These are phyloP conservation scores for Ophthalmolycus amberensis DNA, from an alignment of 2,113 vertebrate species.

Conservation along the genomic window DNA sequence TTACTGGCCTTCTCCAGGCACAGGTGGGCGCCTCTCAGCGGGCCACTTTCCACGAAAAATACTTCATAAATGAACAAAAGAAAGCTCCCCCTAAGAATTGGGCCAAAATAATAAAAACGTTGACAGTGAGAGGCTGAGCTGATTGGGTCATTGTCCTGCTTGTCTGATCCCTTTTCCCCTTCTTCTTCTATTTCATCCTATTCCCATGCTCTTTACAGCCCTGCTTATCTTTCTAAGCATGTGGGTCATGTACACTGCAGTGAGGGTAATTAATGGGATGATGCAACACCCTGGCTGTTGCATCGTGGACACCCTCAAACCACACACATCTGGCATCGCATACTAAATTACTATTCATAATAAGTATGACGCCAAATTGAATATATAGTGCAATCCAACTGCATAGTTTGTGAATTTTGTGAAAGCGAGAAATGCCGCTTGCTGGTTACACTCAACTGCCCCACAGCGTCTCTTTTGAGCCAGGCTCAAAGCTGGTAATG, in stretches of 20 bases:
- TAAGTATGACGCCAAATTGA: not conserved
- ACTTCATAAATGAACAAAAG: constrained; percentile 51
- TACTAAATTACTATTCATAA: not conserved
- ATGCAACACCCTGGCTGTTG: constrained; percentile 69
- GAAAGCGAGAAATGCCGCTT: not conserved
- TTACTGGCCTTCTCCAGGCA: constrained; percentile 57
- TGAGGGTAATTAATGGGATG: constrained; percentile 76
- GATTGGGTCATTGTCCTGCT: constrained; percentile 41
- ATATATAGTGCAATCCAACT: not conserved
- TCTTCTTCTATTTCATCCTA: not conserved
- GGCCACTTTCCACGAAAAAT: constrained; percentile 42
- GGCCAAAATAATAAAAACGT: constrained; percentile 29
- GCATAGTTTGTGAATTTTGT: not conserved
- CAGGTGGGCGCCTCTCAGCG: constrained; percentile 23
- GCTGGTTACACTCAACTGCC: not conserved
- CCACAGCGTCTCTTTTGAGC: not conserved
- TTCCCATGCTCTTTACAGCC: constrained; percentile 46
- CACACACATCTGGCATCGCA: constrained; percentile 12
- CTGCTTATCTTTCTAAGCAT: constrained; percentile 57
- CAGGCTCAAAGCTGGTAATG: not conserved
- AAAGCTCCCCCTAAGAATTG: not conserved
- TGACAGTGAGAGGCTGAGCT: constrained; percentile 30
- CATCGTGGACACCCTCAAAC: constrained; percentile 43
- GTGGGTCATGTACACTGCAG: constrained; percentile 64
- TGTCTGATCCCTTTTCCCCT: not conserved